phyloP scores from a whole-genome alignment of 2,113 vertebrate genomes.

The Himantopus leucocephalus region DNA sequence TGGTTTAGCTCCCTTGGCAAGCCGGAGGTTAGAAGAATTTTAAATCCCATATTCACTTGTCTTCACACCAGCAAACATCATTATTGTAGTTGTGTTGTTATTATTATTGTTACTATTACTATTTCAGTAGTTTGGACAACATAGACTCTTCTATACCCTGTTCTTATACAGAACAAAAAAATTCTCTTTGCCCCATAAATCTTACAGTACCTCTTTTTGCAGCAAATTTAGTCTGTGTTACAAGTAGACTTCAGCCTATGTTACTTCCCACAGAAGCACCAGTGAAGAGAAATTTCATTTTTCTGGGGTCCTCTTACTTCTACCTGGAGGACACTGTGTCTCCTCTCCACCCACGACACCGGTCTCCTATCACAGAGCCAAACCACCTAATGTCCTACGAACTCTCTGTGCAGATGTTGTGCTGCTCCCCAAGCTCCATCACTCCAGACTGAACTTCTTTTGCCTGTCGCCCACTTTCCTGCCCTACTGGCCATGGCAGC shows the following conservation, averaged over 20 bases:
- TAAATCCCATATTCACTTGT: neutral
- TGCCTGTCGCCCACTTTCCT: neutral
- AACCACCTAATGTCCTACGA: neutral
- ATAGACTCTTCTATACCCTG: neutral
- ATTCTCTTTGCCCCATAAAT: neutral
- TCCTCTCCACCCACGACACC: rapidly evolving
- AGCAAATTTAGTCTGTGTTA: neutral
- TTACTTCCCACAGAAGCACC: neutral
- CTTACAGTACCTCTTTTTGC: neutral
- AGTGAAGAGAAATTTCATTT: neutral
- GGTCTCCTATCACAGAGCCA: neutral
- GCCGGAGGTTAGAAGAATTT: neutral
- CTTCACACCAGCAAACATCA: neutral
- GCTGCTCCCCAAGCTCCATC: neutral
- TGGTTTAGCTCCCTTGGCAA: neutral
- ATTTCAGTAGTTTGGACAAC: neutral
- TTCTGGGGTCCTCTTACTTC: neutral
- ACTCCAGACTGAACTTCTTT: neutral
- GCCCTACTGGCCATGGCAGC: neutral
- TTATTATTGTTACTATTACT: neutral
- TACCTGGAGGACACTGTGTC: neutral
- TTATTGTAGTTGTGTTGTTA: too few species aligned
- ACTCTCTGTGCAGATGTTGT: rapidly evolving
- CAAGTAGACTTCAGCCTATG: neutral
- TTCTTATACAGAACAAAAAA: neutral